Percentiles rank a stretch among this genome's conserved stretches.
Evolutionary conservation across 2,888 invertebrate genomes (phyloP).

Genomic region (Heteromyza rotundicornis): DNA sequence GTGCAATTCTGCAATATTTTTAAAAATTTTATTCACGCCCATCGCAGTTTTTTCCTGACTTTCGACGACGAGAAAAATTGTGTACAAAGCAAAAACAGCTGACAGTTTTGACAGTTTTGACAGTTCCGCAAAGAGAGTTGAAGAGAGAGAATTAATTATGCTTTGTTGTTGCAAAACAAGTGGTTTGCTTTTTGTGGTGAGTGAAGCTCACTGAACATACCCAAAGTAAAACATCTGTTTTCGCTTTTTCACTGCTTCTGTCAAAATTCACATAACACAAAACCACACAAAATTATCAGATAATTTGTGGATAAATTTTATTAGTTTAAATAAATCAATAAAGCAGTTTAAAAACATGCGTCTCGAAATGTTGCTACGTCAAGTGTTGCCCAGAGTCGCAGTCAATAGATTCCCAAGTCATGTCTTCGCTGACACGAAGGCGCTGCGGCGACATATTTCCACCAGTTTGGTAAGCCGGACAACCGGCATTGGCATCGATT

Average conservation of each 20-base stretch:
- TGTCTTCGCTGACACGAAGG: neutral
- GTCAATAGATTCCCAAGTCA: neutral
- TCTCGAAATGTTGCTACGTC: too few species aligned
- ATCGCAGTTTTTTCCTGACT: neutral
- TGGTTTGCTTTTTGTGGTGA: neutral
- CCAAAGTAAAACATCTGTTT: neutral
- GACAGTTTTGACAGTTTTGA: neutral
- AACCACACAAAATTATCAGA: too few species aligned
- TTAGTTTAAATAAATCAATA: too few species aligned
- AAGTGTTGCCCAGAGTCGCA: neutral
- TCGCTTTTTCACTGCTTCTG: too few species aligned
- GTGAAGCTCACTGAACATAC: neutral
- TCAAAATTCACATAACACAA: too few species aligned
- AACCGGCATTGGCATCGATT: neutral
- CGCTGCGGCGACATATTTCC: neutral
- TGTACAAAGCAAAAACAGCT: neutral
- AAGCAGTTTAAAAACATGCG: too few species aligned
- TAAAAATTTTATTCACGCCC: slow-evolving; percentile 2
- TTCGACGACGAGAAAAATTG: neutral
- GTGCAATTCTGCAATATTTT: neutral
- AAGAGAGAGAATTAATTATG: neutral
- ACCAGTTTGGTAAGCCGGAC: too few species aligned
- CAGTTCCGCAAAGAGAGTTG: neutral
- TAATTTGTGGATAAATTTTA: too few species aligned
- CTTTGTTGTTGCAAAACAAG: neutral